Evolutionary conservation across 1,140 invertebrate genomes (phyloP).

Genomic region (Lucilia cuprina): DNA sequence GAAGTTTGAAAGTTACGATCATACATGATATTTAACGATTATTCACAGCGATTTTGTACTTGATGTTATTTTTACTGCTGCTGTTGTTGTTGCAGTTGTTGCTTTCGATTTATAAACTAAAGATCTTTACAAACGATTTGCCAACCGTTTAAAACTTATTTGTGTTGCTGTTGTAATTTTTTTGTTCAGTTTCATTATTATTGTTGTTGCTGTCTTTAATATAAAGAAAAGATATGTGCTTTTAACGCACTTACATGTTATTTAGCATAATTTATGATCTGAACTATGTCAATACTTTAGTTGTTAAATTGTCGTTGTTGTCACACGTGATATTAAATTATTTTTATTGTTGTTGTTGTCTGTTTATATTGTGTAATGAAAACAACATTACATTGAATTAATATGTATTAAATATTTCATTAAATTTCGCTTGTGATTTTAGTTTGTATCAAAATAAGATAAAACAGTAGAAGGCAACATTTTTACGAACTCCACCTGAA

Average conservation of each 20-base stretch:
- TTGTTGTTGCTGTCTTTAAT: slow-evolving; percentile 5
- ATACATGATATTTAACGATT: slow-evolving; percentile 32
- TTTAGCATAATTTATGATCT: slow-evolving; percentile 34
- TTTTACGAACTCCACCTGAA: too few species aligned
- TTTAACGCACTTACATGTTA: slow-evolving; percentile 34
- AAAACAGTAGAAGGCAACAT: too few species aligned
- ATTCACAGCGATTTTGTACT: slow-evolving; percentile 13
- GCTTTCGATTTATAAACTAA: neutral
- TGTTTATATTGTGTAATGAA: neutral
- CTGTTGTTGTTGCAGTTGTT: neutral
- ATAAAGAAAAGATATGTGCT: neutral
- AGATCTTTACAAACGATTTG: slow-evolving; percentile 20
- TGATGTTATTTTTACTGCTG: neutral
- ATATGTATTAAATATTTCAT: neutral
- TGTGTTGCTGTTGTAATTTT: neutral
- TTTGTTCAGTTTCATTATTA: neutral
- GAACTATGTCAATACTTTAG: slow-evolving; percentile 28
- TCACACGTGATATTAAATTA: slow-evolving; percentile 24
- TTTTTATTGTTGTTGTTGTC: neutral
- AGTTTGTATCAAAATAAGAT: too few species aligned
- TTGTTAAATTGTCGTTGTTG: neutral
- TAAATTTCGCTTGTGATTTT: too few species aligned
- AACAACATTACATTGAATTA: neutral
- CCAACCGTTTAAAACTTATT: slow-evolving; percentile 26
- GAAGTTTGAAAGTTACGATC: slow-evolving; percentile 31